Evolutionary conservation across 2,888 invertebrate species (phyloP), one percentile per base, ranked within the genome.

Genomic region (Alentia gelatinosa): DNA sequence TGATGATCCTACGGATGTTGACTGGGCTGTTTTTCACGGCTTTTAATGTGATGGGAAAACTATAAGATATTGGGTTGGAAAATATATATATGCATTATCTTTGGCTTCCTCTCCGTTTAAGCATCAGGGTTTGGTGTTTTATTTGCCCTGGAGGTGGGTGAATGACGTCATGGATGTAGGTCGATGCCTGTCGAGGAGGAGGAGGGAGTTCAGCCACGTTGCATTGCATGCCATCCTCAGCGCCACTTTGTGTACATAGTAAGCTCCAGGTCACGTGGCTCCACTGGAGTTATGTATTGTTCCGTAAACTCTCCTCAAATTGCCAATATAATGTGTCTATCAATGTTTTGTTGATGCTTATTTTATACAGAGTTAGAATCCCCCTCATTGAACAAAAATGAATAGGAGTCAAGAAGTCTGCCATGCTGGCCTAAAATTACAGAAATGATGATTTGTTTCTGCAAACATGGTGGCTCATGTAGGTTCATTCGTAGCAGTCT

Each of bases 401-500:
- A 56, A n/a, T n/a, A n/a, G 19, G 56, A 56, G 56, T 56, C 56
- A 56, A n/a, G n/a, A 56, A n/a, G 12, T 9, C 56, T n/a, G 12
- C 56, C 56, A 56, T 56, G 12, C 56, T 56, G 56, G 56, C 56
- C 56, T 4, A 56, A 56, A 56, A 56, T n/a, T 3, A 12, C 56
- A 12, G n/a, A 56, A 19, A 1, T 1, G 3, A 5, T 56, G 56
- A n/a, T 56, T 56, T n/a, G 19, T 56, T 19, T 56, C n/a, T 56
- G 19, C 3, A 56, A n/a, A n/a, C 23, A n/a, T 19, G 19, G n/a
- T 19, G 56, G 19, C 56, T 56, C 56, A 79, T 79, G 68, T 68
- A 30, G 79, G 79, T 79, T 79, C 79, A 79, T 79, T 79, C 39
- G 79, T 79, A 79, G 79, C 79, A 79, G 4, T 39, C 79, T 39